phyloP scores from a whole-genome alignment of 2,113 vertebrate species.

The Lichenostomus cassidix region DNA sequence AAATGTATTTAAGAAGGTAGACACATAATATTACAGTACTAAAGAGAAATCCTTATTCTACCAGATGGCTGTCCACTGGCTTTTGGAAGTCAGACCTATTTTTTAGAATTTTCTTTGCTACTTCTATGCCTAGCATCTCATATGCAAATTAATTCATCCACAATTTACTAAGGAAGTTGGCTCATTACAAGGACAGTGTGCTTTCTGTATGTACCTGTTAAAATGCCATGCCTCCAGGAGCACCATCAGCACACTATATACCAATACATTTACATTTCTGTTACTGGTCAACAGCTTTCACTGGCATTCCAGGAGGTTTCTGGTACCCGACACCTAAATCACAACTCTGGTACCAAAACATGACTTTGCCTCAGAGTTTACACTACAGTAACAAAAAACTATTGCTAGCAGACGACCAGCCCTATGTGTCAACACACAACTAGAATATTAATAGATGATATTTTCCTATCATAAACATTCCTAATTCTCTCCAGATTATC shows the following conservation, averaged over 20 bases:
- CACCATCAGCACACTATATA: not conserved
- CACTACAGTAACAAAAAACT: not conserved
- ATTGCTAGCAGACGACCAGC: not conserved
- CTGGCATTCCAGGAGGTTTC: not conserved
- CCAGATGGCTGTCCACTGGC: not conserved
- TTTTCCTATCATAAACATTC: not conserved
- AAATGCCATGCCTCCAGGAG: fast-evolving
- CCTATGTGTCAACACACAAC: not conserved
- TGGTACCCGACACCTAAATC: not conserved
- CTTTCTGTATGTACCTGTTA: not conserved
- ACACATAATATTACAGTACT: not conserved
- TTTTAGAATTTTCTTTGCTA: not conserved
- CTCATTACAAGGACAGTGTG: not conserved
- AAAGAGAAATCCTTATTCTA: not conserved
- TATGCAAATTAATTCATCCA: not conserved
- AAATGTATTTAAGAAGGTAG: not conserved
- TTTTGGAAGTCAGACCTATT: not conserved
- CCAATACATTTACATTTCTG: not conserved
- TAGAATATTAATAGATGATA: not conserved
- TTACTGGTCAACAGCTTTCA: not conserved
- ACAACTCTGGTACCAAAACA: not conserved
- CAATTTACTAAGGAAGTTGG: not conserved
- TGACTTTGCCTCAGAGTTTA: not conserved
- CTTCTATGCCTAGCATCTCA: not conserved
- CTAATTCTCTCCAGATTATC: not conserved